Base-by-base conservation (phyloP, 2,113 vertebrate genomes). In the Phaethon lepturus region DNA sequence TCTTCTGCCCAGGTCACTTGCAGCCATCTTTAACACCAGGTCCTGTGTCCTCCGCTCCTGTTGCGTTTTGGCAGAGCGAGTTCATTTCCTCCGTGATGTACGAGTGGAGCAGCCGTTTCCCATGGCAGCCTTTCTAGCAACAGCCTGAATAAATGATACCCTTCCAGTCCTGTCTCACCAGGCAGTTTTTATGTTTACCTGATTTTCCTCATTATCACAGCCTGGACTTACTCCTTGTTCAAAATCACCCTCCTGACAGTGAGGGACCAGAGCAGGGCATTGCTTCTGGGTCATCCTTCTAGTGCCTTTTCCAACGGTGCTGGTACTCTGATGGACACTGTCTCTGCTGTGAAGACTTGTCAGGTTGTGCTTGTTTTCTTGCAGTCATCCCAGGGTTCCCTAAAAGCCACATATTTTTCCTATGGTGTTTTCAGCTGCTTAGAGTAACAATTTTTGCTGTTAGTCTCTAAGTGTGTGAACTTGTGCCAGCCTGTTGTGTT, bases 151-250 rank as follows among this genome's bases (percentile, higher is more conserved):
- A 96, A 92, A 92, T 67, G 31, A 93, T 50, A 53, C 76, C 76
- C 88, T 96, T 83, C 72, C 83, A 86, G 91, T 55, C 47, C 42
- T 86, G 40, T 86, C 93, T 94, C 86, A 80, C 47, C 64, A 84
- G 81, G 94, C 58, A 92, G 86, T 79, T 95, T 93, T 91, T 84
- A 88, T 2, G 2, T 88, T 86, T 92, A 88, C 86, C 83, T 96
- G 91, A 91, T 94, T 94, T 73, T 91, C 83, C 79, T 95, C 86
- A 62, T 92, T 93, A 90, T 76, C 93, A 76, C 79, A 71, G 93
- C 89, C 81, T 90, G 81, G 87, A 82, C 55, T 49, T 73, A 42
- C 11, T 95, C 40, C 29, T 89, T 4, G 40, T 62, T 91, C 90
- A 94, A 75, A 96, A 83, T 68, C 62, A 69, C 84, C 33, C 74